Evolutionary conservation across 2,113 vertebrate species (phyloP).

Genomic region (Elachura formosa): DNA sequence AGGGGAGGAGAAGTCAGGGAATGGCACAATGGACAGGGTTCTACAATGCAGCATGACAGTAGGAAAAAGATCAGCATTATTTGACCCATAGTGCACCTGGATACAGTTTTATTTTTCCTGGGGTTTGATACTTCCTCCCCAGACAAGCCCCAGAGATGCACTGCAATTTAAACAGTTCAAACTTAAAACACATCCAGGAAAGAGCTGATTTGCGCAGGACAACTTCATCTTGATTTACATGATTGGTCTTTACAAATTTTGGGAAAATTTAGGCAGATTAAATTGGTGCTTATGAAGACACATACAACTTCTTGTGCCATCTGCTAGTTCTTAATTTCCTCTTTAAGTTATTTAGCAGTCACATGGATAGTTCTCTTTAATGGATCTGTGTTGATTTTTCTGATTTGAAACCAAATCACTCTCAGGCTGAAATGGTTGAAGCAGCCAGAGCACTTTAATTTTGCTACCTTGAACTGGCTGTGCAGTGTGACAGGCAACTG

Average conservation of each 20-base stretch:
- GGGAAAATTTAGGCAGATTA: not conserved
- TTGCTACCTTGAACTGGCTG: not conserved
- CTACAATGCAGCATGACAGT: not conserved
- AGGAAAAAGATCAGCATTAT: not conserved
- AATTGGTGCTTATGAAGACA: not conserved
- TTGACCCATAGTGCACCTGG: not conserved
- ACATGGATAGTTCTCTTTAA: not conserved
- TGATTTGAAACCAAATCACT: not conserved
- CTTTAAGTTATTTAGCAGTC: not conserved
- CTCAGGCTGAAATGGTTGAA: not conserved
- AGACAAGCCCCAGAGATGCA: not conserved
- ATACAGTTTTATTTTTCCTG: not conserved
- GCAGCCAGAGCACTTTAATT: not conserved
- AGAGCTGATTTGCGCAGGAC: not conserved
- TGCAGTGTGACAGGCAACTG: not conserved
- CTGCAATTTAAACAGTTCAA: not conserved
- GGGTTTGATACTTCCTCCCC: not conserved
- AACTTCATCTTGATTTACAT: not conserved
- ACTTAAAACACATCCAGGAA: not conserved
- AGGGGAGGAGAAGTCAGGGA: not conserved
- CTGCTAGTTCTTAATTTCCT: constrained; percentile 14
- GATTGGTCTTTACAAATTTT: not conserved
- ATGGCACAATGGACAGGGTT: not conserved
- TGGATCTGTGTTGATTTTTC: not conserved
- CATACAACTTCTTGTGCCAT: not conserved